Percentiles rank a stretch among this genome's conserved stretches.
Evolutionary conservation across 2,797 vertebrate genomes (phyloP).

Genomic region (Dendrocincla tyrannina): DNA sequence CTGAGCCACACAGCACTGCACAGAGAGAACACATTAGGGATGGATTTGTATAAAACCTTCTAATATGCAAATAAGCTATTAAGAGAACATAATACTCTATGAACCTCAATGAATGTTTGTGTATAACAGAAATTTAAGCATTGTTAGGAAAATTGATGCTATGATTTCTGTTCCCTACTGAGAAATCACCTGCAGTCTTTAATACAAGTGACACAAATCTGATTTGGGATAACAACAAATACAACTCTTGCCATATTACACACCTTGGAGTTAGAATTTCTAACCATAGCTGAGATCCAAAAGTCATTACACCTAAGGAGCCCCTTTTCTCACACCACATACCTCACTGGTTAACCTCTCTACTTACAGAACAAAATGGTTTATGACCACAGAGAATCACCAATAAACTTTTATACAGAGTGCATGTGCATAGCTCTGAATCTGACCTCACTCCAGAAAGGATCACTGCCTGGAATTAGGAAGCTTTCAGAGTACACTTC

Average conservation of each 20-base stretch:
- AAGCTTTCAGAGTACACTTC: not conserved
- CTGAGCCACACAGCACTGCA: not conserved
- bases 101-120: not conserved
- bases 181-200: not conserved
- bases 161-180: not conserved
- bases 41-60: not conserved
- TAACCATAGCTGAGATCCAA: not conserved
- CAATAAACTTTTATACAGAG: not conserved
- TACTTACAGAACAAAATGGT: not conserved
- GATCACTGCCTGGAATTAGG: not conserved
- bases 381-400: not conserved
- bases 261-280: not conserved
- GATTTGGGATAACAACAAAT: not conserved
- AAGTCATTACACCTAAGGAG: not conserved
- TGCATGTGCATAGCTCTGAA: not conserved
- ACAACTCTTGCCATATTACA: not conserved
- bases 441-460: not conserved
- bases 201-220: not conserved
- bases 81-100: not conserved
- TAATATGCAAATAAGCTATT: not conserved
- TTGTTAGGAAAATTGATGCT: not conserved
- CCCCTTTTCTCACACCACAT: not conserved
- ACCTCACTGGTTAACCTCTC: not conserved
- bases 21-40: not conserved
- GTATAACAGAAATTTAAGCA: not conserved